A percentile compares a stretch with the other conserved stretches of the same genome.
Conservation (phyloP, 2,797 vertebrate genomes). For the Mormyrus proboscirostris region DNA sequence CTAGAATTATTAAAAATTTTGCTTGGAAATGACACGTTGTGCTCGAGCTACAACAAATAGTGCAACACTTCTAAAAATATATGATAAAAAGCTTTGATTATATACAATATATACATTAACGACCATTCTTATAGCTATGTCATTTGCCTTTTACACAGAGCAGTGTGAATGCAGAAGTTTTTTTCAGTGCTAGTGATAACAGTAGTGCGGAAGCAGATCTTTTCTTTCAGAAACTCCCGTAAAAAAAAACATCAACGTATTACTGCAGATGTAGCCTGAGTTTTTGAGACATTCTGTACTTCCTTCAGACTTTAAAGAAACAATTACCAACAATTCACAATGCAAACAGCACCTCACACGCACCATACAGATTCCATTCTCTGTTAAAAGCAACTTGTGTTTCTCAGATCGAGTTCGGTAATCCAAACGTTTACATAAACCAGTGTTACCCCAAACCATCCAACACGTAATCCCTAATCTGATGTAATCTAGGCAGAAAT, state of each 20-base stretch:
- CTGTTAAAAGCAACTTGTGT: background rate
- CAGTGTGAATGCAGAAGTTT: background rate
- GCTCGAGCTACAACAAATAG: background rate
- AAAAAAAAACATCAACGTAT: background rate
- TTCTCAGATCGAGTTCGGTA: background rate
- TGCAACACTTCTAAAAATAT: background rate
- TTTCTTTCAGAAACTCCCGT: background rate
- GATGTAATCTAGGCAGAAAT: constrained; percentile 36
- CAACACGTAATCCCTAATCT: constrained; percentile 37
- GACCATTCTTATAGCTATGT: background rate
- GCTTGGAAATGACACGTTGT: background rate
- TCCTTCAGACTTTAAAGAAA: background rate
- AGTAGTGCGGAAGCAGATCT: background rate
- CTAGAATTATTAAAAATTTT: background rate
- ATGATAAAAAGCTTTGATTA: background rate
- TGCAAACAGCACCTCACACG: background rate
- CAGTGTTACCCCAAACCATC: background rate
- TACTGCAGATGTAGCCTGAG: background rate
- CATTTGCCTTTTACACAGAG: background rate
- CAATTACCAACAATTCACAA: background rate
- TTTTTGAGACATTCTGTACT: background rate
- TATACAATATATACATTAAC: background rate
- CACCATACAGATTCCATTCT: background rate
- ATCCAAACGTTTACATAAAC: background rate
- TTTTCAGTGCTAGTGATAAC: too few species aligned